These are phyloP conservation scores for Cataglyphis altisquamis DNA, from an alignment of 2,888 invertebrate genomes.

Conservation along the genomic window DNA sequence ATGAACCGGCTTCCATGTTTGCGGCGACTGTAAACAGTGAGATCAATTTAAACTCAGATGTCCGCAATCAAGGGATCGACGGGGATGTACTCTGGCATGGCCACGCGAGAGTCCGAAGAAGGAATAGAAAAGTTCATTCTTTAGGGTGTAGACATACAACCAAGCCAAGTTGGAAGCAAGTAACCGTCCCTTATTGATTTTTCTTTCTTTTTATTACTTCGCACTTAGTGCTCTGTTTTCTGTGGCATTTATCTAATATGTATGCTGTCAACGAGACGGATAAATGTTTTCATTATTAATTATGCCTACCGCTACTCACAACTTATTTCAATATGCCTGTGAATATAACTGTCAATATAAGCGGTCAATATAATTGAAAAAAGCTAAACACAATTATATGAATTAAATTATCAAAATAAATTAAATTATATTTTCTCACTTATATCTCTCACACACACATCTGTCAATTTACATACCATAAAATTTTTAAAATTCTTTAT, in stretches of 20 bases:
- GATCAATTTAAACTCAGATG: conserved; percentile 85
- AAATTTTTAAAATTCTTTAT: background rate
- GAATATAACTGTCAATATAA: background rate
- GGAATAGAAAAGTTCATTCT: conserved; percentile 70
- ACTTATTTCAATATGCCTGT: background rate
- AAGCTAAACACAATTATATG: background rate
- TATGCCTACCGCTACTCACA: background rate
- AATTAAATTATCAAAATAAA: conserved; percentile 10
- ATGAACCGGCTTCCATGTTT: conserved; percentile 58
- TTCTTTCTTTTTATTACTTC: conserved; percentile 26
- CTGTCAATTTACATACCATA: background rate
- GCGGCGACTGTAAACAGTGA: conserved; percentile 78
- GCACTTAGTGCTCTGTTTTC: conserved; percentile 5
- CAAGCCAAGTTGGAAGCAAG: conserved; percentile 56
- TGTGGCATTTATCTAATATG: conserved; percentile 4
- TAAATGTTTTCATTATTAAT: conserved; percentile 11
- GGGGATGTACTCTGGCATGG: conserved; percentile 69
- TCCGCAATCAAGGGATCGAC: conserved; percentile 84
- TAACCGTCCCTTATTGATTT: conserved; percentile 45
- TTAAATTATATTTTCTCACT: background rate
- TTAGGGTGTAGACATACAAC: conserved; percentile 2
- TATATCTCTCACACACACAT: background rate
- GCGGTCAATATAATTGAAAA: background rate
- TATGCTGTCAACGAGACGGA: background rate
- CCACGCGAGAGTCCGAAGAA: conserved; percentile 65